Base-by-base conservation (phyloP, 2,888 invertebrate genomes). In the Philopedon plagiatum region DNA sequence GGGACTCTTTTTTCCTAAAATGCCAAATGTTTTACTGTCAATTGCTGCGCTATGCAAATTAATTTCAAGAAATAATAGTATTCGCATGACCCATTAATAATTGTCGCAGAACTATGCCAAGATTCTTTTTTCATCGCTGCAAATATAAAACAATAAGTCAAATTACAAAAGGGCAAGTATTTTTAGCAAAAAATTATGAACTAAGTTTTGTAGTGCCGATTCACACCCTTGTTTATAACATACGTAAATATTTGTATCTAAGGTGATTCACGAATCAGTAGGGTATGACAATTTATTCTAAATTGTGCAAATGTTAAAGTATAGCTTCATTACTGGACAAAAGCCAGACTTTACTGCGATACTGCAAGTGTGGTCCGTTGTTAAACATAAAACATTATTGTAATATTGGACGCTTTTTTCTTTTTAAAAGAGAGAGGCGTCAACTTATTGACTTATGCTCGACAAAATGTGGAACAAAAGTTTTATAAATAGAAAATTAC, bases 261-360 rank as follows among this genome's bases (percentile, higher is more conserved):
- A 26, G 9, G 19, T 67, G 67, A 67, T 51, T 67, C 67, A 67
- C 39, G 21, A 26, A 67, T 51, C 34, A 66, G 44, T 56, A 57
- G 32, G 44, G 44, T 58, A 49, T 23, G 62, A 37, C 62, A 46
- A 39, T 57, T 58, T 67, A 66, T 67, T 67, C 58, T 67, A 58
- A 58, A 46, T 57, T 49, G 67, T 67, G 60, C 51, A 67, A 67
- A 60, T 60, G 51, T 34, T 58, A 60, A 49, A 21, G 29, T 41
- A 63, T 34, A n/a, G 57, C 57, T 32, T 46, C 49, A 49, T 49
- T 58, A 67, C 67, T 66, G 66, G 66, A 57, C 44, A 46, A 56
- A 44, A 49, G 67, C 67, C 67, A 67, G 67, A 60, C 39, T 60
- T 60, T 67, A 46, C 58, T 51, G 23, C 46, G 67, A 67, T 49